Percentiles rank a stretch among this genome's conserved stretches.
These are phyloP conservation scores for Drosophila santomea DNA, from an alignment of 1,140 invertebrate species.

Conservation along the genomic window DNA sequence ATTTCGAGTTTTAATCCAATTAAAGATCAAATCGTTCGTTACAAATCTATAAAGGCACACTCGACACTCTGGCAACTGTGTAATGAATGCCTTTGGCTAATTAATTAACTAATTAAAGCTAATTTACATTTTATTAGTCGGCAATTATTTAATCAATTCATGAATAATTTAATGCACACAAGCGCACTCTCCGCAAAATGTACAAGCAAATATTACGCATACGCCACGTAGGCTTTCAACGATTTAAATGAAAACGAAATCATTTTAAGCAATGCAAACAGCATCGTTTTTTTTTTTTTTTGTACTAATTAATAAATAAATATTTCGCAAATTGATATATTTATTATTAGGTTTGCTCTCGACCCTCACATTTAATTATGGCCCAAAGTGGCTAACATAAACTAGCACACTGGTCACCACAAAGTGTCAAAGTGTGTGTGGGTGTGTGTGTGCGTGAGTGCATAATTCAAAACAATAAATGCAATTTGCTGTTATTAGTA, in stretches of 20 bases:
- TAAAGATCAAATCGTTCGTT: conserved; percentile 31
- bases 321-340: conserved; percentile 26
- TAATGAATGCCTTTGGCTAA: conserved; percentile 49
- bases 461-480: conserved; percentile 66
- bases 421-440: conserved; percentile 43
- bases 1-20: conserved; percentile 36
- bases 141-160: conserved; percentile 67
- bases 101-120: conserved; percentile 70
- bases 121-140: conserved; percentile 70
- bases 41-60: conserved; percentile 9
- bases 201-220: conserved; percentile 53
- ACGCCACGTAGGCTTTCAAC: conserved; percentile 25
- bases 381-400: conserved; percentile 6
- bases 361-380: conserved; percentile 3
- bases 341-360: conserved; percentile 18
- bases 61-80: conserved; percentile 24
- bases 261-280: conserved; percentile 25
- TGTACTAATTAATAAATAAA: conserved; percentile 42
- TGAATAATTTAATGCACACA: conserved; percentile 54
- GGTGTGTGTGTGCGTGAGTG: conserved; percentile 27
- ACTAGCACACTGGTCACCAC: conserved; percentile 16
- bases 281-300: background rate
- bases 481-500: conserved; percentile 54
- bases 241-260: conserved; percentile 32
- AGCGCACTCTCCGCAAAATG: conserved; percentile 30